phyloP scores from a whole-genome alignment of 2,113 vertebrate genomes.

The Smithornis capensis region DNA sequence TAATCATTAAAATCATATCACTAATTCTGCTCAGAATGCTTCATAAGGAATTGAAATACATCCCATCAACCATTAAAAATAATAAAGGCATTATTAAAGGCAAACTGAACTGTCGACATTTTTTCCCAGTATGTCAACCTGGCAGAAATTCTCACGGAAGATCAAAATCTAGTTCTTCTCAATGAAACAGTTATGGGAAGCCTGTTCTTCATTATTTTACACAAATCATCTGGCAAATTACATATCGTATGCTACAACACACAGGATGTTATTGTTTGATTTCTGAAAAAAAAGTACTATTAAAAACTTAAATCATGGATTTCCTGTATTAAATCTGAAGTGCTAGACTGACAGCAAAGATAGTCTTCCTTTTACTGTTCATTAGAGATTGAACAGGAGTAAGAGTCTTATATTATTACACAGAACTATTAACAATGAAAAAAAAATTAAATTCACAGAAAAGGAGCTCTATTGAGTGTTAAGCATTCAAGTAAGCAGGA shows the following conservation, averaged over 20 bases:
- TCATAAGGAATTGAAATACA: background rate
- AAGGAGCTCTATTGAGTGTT: background rate
- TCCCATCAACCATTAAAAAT: background rate
- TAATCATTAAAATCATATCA: background rate
- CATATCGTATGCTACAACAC: background rate
- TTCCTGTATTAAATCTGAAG: background rate
- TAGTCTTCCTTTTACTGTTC: background rate
- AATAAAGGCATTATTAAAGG: constrained; percentile 7
- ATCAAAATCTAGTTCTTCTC: background rate
- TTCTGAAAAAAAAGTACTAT: background rate
- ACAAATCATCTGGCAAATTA: background rate
- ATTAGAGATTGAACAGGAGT: background rate
- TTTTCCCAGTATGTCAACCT: background rate
- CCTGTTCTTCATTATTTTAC: background rate
- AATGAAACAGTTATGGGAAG: background rate
- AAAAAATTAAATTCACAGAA: background rate
- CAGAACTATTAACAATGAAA: background rate
- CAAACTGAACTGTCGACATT: background rate
- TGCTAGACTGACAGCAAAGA: background rate
- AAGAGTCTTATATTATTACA: background rate
- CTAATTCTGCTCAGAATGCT: background rate
- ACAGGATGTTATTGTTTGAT: background rate
- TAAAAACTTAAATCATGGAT: background rate
- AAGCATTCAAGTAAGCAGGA: background rate
- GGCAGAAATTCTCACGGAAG: background rate